Percentiles rank a stretch among this genome's conserved stretches.
These are phyloP conservation scores for Erannis defoliaria DNA, from an alignment of 2,888 invertebrate genomes.

Conservation along the genomic window DNA sequence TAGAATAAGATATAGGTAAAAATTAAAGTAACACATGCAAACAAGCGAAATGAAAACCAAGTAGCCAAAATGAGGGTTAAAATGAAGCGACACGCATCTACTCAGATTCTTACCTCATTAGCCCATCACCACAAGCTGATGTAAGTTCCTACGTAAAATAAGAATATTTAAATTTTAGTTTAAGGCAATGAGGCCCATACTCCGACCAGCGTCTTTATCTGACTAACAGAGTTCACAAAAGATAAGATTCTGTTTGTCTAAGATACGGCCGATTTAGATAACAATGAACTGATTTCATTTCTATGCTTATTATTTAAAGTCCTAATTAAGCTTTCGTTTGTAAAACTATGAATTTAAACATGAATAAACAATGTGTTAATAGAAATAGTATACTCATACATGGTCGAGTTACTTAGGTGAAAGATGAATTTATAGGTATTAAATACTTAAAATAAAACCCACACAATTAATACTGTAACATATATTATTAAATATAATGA, in stretches of 20 bases:
- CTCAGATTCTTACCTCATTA: constrained; percentile 72
- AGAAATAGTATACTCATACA: constrained; percentile 9
- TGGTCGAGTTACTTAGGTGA: constrained; percentile 8
- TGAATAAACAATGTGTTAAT: background rate
- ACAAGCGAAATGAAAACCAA: constrained; percentile 45
- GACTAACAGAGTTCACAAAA: constrained; percentile 52
- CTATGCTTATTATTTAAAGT: constrained; percentile 20
- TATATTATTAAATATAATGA: constrained; percentile 82
- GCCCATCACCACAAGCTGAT: constrained; percentile 79
- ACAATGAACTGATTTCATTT: constrained; percentile 54
- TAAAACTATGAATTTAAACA: constrained; percentile 23
- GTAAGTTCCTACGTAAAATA: constrained; percentile 60
- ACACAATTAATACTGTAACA: constrained; percentile 79
- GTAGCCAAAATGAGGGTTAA: constrained; percentile 69
- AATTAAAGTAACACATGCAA: constrained; percentile 35
- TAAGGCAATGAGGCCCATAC: constrained; percentile 51
- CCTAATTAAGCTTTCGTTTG: constrained; percentile 22
- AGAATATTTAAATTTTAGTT: constrained; percentile 44
- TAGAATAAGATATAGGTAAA: constrained; percentile 32
- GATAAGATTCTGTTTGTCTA: constrained; percentile 62
- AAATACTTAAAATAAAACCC: constrained; percentile 80
- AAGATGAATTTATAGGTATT: constrained; percentile 36
- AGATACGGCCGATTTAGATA: constrained; percentile 62
- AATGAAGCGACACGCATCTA: constrained; percentile 62
- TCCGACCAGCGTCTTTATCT: constrained; percentile 50